Conservation (phyloP, 1,140 invertebrate genomes). For the Chironomus striatipennis region DNA sequence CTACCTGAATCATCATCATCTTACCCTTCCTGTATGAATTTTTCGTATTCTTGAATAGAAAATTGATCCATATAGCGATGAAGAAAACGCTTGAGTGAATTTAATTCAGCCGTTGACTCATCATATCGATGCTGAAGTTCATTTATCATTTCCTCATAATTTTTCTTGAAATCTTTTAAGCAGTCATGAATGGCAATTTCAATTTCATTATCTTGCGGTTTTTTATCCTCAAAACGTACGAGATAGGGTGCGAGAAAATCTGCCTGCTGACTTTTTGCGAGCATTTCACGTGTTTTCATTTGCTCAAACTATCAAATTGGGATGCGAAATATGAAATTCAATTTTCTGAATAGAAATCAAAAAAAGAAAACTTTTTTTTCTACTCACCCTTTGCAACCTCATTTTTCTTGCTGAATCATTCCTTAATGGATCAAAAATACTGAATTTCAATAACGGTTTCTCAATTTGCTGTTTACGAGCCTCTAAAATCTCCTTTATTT, state of each 20-base stretch:
- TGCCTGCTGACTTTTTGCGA: slow-evolving; percentile 37
- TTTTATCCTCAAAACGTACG: slow-evolving; percentile 41
- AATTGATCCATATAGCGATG: slow-evolving; percentile 39
- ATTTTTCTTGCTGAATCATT: slow-evolving; percentile 42
- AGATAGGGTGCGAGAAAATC: slow-evolving; percentile 51
- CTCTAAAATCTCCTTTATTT: slow-evolving; percentile 44
- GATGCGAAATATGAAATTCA: no score
- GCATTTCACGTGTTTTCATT: slow-evolving; percentile 34
- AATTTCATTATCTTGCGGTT: slow-evolving; percentile 37
- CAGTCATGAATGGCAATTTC: slow-evolving; percentile 41
- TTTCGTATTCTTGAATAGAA: slow-evolving; percentile 36
- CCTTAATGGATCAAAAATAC: slow-evolving; percentile 46
- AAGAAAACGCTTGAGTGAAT: slow-evolving; percentile 34
- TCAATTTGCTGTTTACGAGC: slow-evolving; percentile 40
- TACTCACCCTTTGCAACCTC: not conserved
- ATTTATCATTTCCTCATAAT: slow-evolving; percentile 44
- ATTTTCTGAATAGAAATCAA: not conserved
- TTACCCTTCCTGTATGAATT: slow-evolving; percentile 34
- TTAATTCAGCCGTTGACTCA: slow-evolving; percentile 38
- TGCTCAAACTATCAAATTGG: slow-evolving; percentile 35
- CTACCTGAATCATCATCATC: not conserved
- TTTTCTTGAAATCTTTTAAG: slow-evolving; percentile 46
- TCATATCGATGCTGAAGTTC: slow-evolving; percentile 46
- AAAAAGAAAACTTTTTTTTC: not conserved
- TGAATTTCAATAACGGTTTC: slow-evolving; percentile 40